Evolutionary conservation across 2,888 invertebrate species (phyloP).

Genomic region (Minunthozetes semirufus): DNA sequence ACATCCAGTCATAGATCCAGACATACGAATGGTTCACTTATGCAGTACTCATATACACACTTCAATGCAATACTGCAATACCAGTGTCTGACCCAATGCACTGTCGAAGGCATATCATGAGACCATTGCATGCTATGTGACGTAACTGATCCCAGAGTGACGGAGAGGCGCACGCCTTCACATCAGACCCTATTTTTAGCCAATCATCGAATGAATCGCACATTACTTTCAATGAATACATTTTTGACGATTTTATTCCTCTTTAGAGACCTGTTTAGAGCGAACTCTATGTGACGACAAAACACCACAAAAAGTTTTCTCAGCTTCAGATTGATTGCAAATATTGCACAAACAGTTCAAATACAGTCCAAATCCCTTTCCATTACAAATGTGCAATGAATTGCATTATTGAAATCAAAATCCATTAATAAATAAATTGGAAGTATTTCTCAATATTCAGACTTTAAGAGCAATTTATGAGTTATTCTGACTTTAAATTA

Average conservation of each 20-base stretch:
- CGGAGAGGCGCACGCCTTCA: slow-evolving; percentile 16
- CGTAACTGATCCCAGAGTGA: background rate
- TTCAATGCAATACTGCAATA: background rate
- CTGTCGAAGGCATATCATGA: slow-evolving; percentile 4
- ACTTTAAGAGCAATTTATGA: no score
- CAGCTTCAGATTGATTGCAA: background rate
- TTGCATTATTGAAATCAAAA: no score
- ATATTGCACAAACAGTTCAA: background rate
- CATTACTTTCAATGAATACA: background rate
- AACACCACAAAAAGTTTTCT: background rate
- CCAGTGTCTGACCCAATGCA: slow-evolving; percentile 24
- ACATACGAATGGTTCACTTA: background rate
- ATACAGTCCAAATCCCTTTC: background rate
- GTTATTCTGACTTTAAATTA: no score
- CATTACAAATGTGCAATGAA: no score
- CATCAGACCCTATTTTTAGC: slow-evolving; percentile 6
- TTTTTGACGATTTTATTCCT: background rate
- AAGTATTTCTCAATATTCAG: no score
- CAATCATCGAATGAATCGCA: background rate
- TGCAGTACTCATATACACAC: background rate
- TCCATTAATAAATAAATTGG: no score
- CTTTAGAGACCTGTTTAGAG: no score
- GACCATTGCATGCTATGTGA: background rate
- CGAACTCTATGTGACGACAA: background rate
- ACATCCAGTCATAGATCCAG: background rate